A percentile compares a stretch with the other conserved stretches of the same genome.
phyloP scores from a whole-genome alignment of 2,888 invertebrate species.

The Thelaira solivaga region DNA sequence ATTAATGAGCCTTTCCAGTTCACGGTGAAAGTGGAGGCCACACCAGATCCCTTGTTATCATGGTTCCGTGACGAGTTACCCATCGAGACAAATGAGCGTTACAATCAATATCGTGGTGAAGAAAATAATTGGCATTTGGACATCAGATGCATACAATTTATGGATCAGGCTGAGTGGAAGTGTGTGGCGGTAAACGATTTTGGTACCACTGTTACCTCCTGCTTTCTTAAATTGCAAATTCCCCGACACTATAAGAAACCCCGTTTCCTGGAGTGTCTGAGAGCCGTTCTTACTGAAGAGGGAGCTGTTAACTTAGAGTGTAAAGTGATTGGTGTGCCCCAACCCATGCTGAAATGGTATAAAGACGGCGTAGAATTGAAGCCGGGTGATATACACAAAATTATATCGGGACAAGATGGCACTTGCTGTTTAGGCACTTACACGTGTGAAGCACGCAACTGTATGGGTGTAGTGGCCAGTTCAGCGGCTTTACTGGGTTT shows the following conservation, averaged over 20 bases:
- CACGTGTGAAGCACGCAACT: constrained; percentile 93
- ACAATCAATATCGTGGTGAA: constrained; percentile 83
- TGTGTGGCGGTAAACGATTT: constrained; percentile 93
- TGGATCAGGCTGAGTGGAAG: constrained; percentile 95
- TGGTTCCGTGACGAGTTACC: constrained; percentile 94
- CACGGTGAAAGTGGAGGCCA: constrained; percentile 88
- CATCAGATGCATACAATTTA: constrained; percentile 85
- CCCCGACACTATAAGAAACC: constrained; percentile 94
- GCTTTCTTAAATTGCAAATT: constrained; percentile 89
- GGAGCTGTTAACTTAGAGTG: constrained; percentile 93
- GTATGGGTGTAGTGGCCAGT: constrained; percentile 93
- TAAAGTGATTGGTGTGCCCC: constrained; percentile 94
- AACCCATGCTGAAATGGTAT: constrained; percentile 93
- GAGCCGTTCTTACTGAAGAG: constrained; percentile 91
- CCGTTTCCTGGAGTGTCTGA: constrained; percentile 88
- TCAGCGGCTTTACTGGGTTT: constrained; percentile 92
- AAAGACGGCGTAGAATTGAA: constrained; percentile 93
- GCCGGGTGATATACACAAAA: constrained; percentile 93
- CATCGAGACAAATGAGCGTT: constrained; percentile 84
- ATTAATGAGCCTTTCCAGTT: constrained; percentile 90
- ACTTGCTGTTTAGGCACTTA: constrained; percentile 93
- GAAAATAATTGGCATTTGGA: constrained; percentile 85
- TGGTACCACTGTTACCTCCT: constrained; percentile 92
- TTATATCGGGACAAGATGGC: constrained; percentile 93
- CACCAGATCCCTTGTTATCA: constrained; percentile 87